Conservation (phyloP, 1,140 invertebrate genomes). For the Atopsyche davidsoni region DNA sequence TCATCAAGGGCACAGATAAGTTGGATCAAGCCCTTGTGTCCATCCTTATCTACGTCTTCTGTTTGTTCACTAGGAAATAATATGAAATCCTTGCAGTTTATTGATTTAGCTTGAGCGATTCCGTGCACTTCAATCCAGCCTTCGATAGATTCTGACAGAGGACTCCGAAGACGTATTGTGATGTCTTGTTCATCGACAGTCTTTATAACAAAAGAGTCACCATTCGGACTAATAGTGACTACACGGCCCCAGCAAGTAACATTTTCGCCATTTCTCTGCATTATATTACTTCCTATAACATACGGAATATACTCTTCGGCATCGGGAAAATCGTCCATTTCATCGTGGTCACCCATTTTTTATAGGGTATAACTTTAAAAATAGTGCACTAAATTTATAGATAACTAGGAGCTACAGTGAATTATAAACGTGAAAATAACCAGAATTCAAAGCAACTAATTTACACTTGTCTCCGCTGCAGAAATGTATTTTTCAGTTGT, state of each 20-base stretch:
- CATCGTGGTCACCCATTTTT: conserved; percentile 40
- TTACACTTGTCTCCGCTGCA: too few relatives aligned
- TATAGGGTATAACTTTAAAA: background rate
- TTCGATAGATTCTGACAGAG: conserved; percentile 39
- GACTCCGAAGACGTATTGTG: conserved; percentile 37
- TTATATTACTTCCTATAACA: conserved; percentile 40
- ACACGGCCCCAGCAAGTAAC: conserved; percentile 43
- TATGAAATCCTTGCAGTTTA: conserved; percentile 46
- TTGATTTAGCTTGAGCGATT: conserved; percentile 40
- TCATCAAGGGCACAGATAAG: conserved; percentile 41
- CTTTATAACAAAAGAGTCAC: conserved; percentile 40
- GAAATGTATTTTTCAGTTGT: too few relatives aligned
- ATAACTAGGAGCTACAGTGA: too few relatives aligned
- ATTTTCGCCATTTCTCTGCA: conserved; percentile 43
- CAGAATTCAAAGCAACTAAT: too few relatives aligned
- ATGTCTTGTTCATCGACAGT: conserved; percentile 44
- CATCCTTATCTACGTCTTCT: conserved; percentile 42
- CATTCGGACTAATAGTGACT: conserved; percentile 37
- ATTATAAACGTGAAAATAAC: too few relatives aligned
- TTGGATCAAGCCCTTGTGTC: conserved; percentile 41
- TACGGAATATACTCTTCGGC: conserved; percentile 44
- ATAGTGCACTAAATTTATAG: too few relatives aligned
- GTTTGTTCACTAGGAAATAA: conserved; percentile 38
- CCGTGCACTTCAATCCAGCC: conserved; percentile 46
- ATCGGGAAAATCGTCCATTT: conserved; percentile 44